Evolutionary conservation across 2,888 invertebrate species (phyloP), one percentile per base, ranked within the genome.

Genomic region (Limulus polyphemus): DNA sequence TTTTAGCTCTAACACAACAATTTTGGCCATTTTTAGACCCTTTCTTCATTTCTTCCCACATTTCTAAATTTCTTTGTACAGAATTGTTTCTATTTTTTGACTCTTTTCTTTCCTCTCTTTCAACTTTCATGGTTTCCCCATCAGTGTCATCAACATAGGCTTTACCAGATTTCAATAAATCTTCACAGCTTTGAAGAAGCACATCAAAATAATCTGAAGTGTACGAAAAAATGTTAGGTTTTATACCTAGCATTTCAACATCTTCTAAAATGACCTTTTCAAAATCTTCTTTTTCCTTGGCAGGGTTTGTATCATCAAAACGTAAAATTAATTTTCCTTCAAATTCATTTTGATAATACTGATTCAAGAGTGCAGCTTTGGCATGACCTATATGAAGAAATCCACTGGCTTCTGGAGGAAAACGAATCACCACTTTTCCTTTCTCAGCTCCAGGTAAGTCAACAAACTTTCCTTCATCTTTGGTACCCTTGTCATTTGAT

Each of bases 331-430:
- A 82, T 74, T 88, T 88, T 0, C 99, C 99, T 73, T 97, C 80
- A 77, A 95, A 99, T 1, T 85, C 82, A 72, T 86, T 83, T 69
- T 94, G 92, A 74, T 99, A 99, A 78, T 98, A 91, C 75, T 98
- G 97, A 79, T 99, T 99, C 13, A 99, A 80, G 1, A 99, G 81
- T 16, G 98, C 99, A 10, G 99, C 99, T 77, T 99, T 99, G 0
- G 99, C 99, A 77, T 99, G 99, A 0, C 99, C 99, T 75, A 99
- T 93, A 75, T 99, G 99, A 32, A 99, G 81, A 77, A 86, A 93
- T 81, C 95, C 99, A 70, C 97, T 97, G 49, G 99, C 99, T 80
- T 99, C 99, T 51, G 99, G 99, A n/a, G 99, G 99, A 76, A 99
- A 99, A 66, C 99, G 82, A 0, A 99, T 98, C 47, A 99, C 84